A percentile compares a stretch with the other conserved stretches of the same genome.
Conservation (phyloP, 2,888 invertebrate species). For the Choristoneura rosaceana region DNA sequence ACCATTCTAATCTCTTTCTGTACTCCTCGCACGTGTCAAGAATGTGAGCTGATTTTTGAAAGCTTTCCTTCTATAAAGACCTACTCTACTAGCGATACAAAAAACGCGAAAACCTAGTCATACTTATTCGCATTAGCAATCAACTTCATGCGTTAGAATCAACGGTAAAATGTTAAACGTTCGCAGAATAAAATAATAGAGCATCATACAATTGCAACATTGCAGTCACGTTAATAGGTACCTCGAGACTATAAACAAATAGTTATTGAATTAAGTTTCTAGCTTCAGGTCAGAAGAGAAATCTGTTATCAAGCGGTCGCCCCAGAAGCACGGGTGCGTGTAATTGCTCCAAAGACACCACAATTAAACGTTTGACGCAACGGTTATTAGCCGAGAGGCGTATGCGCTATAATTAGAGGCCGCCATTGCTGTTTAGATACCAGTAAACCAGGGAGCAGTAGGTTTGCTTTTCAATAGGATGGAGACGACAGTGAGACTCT, state of each 20-base stretch:
- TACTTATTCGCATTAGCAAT: not conserved
- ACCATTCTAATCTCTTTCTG: not conserved
- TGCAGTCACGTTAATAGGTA: not conserved
- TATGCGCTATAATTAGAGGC: slow-evolving; percentile 41
- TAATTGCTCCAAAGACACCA: slow-evolving; percentile 76
- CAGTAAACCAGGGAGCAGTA: slow-evolving; percentile 19
- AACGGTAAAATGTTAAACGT: not conserved
- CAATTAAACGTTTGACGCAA: slow-evolving; percentile 76
- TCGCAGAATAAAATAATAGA: slow-evolving; percentile 5
- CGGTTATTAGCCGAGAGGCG: slow-evolving; percentile 63
- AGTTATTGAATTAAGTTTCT: slow-evolving; percentile 71
- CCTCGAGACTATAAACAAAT: slow-evolving; percentile 55
- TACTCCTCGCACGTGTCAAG: not conserved
- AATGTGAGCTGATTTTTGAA: slow-evolving; percentile 4
- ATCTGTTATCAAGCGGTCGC: slow-evolving; percentile 70
- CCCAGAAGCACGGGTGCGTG: slow-evolving; percentile 81
- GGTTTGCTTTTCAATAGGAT: slow-evolving; percentile 1
- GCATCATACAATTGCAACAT: not conserved
- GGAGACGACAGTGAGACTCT: not conserved
- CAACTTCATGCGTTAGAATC: not conserved
- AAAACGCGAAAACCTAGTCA: not conserved
- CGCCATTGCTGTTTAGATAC: slow-evolving; percentile 13
- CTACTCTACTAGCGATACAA: not conserved
- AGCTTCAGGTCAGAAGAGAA: slow-evolving; percentile 78
- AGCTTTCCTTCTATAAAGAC: not conserved